phyloP scores from a whole-genome alignment of 2,113 vertebrate genomes.

The Stegostoma tigrinum region DNA sequence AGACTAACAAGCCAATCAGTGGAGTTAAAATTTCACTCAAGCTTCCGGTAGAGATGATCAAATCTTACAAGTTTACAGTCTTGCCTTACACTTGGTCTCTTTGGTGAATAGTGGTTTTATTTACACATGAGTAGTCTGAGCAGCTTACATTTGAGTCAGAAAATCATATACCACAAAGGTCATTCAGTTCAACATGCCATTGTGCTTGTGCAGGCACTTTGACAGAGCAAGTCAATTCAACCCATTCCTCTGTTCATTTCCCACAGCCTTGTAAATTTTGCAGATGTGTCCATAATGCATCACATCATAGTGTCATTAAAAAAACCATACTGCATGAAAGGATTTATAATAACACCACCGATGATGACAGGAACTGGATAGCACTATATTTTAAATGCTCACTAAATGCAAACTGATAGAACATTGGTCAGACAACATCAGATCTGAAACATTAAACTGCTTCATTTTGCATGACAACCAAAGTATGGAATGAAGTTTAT shows the following conservation, averaged over 20 bases:
- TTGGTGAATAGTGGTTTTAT: background rate
- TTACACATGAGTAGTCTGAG: background rate
- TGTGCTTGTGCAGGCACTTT: background rate
- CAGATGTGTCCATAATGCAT: background rate
- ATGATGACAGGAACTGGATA: background rate
- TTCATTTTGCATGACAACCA: background rate
- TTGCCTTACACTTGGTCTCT: background rate
- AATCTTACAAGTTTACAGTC: background rate
- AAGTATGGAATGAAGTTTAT: background rate
- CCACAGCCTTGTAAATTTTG: background rate
- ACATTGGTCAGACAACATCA: background rate
- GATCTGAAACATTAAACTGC: background rate
- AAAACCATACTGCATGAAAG: background rate
- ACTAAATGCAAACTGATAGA: background rate
- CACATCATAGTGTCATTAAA: background rate
- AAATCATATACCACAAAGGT: background rate
- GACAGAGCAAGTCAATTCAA: background rate
- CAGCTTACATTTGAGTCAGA: background rate
- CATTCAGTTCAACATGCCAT: background rate
- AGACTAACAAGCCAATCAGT: background rate
- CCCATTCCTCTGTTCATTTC: background rate
- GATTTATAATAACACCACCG: background rate
- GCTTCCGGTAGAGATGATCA: background rate
- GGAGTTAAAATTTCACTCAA: background rate
- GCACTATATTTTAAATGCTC: background rate